phyloP scores from a whole-genome alignment of 2,113 vertebrate genomes.

The Thymallus thymallus region DNA sequence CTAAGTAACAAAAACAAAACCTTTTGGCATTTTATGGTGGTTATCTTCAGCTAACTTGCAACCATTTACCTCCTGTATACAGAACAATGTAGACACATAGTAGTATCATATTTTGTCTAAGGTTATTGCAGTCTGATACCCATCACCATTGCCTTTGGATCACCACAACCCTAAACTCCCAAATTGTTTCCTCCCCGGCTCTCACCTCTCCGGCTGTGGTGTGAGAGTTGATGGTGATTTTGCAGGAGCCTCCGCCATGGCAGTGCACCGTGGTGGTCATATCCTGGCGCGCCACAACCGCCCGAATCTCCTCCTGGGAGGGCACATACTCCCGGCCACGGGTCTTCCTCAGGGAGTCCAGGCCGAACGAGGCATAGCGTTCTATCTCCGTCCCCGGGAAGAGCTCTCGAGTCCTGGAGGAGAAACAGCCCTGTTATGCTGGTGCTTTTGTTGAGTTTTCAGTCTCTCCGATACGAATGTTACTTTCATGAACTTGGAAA shows the following conservation, averaged over 20 bases:
- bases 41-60: no score
- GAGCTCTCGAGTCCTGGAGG: slow-evolving; percentile 83
- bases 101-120: no score
- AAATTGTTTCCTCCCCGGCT: background rate
- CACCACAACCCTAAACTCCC: background rate
- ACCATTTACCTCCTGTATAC: no score
- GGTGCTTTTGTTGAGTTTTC: background rate
- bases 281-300: slow-evolving; percentile 86
- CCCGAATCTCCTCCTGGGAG: slow-evolving; percentile 88
- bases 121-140: no score
- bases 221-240: slow-evolving; percentile 94
- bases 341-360: slow-evolving; percentile 87
- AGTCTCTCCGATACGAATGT: no score
- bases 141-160: background rate
- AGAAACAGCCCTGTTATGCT: background rate
- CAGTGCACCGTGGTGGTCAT: slow-evolving; percentile 93
- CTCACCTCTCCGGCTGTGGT: slow-evolving; percentile 96
- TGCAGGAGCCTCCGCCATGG: slow-evolving; percentile 95
- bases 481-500: no score
- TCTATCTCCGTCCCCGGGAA: slow-evolving; percentile 89
- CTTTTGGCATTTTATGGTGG: no score
- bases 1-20: no score
- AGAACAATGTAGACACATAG: no score
- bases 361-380: slow-evolving; percentile 83
- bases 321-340: slow-evolving; percentile 90